Evolutionary conservation across 2,888 invertebrate genomes (phyloP).

Genomic region (Ophraella communa): DNA sequence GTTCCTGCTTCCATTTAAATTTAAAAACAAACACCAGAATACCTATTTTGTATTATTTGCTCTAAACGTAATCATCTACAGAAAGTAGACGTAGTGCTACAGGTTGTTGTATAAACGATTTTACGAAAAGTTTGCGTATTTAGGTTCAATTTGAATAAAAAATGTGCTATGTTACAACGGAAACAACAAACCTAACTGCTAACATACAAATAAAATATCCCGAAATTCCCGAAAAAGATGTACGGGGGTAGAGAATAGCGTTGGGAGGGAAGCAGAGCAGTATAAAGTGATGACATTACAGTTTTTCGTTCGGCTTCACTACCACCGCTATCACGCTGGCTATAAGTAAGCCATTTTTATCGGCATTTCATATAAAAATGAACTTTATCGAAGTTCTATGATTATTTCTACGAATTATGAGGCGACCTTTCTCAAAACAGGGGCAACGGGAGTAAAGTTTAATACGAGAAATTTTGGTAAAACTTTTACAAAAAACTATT

Average conservation of each 20-base stretch:
- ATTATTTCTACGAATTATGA: neutral
- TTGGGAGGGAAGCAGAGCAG: constrained; percentile 26
- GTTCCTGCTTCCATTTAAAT: too few relatives aligned
- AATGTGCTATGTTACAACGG: too few relatives aligned
- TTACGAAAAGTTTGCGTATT: too few relatives aligned
- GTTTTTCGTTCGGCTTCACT: constrained; percentile 29
- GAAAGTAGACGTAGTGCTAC: too few relatives aligned
- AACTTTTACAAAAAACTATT: too few relatives aligned
- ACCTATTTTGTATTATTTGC: too few relatives aligned
- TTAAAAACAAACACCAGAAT: too few relatives aligned
- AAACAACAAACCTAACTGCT: too few relatives aligned
- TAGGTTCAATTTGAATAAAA: too few relatives aligned
- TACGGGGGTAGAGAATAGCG: constrained; percentile 12
- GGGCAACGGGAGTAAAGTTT: neutral
- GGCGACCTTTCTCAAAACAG: neutral
- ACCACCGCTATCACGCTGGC: constrained; percentile 21
- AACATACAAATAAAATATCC: constrained; percentile 4
- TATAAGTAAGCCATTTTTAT: constrained; percentile 26
- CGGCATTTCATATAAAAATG: constrained; percentile 14
- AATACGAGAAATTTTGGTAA: too few relatives aligned
- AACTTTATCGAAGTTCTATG: constrained; percentile 18
- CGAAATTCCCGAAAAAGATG: constrained; percentile 12
- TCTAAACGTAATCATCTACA: too few relatives aligned
- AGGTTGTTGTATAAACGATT: too few relatives aligned
- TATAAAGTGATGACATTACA: constrained; percentile 35